These are phyloP conservation scores for Eudyptes chrysolophus DNA, from an alignment of 2,113 vertebrate species.

Conservation along the genomic window DNA sequence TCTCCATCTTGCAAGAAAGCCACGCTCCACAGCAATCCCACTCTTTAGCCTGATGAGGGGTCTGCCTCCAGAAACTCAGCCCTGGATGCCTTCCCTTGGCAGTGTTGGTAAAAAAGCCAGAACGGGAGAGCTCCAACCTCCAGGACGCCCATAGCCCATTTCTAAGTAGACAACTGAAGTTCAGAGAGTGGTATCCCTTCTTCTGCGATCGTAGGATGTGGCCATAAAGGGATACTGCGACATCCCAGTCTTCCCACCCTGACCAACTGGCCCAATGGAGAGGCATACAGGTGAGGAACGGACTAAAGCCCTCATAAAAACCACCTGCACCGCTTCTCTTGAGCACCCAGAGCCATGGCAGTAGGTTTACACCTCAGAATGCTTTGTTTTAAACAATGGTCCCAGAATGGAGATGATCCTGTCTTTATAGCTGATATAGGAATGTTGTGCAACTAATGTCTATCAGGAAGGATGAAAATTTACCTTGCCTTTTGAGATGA, in stretches of 20 bases:
- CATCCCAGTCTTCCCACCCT: not conserved
- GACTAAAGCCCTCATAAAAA: not conserved
- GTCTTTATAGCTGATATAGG: not conserved
- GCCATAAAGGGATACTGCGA: not conserved
- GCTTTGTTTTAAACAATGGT: not conserved
- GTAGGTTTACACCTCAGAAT: not conserved
- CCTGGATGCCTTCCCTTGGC: not conserved
- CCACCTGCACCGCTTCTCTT: not conserved
- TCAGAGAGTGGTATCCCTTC: not conserved
- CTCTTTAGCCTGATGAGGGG: not conserved
- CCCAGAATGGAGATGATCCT: not conserved
- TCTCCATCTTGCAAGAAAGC: not conserved
- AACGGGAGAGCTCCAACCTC: not conserved
- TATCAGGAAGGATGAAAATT: not conserved
- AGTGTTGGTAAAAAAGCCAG: not conserved
- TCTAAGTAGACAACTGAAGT: not conserved
- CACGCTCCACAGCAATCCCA: not conserved
- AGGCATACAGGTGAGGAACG: accelerated
- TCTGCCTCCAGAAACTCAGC: not conserved
- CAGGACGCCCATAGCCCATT: not conserved
- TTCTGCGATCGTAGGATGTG: not conserved
- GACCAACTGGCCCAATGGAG: too few relatives aligned
- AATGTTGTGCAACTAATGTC: too few relatives aligned
- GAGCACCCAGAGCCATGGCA: not conserved
- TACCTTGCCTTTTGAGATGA: not conserved